phyloP scores from a whole-genome alignment of 2,113 vertebrate species.

The Vulpes lagopus region DNA sequence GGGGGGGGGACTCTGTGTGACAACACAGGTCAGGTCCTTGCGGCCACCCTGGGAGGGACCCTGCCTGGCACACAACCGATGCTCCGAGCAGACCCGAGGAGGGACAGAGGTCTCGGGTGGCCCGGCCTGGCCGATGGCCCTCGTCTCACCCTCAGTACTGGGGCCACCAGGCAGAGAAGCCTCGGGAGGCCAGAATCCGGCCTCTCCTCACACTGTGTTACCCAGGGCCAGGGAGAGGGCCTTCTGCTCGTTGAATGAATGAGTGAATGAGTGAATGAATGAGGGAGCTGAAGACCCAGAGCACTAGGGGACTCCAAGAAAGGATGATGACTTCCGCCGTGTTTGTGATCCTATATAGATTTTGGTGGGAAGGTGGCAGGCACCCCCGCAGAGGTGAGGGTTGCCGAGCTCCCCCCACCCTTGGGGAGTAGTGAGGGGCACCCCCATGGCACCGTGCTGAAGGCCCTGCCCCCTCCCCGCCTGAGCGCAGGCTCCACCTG shows the following conservation, averaged over 20 bases:
- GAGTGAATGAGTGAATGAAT: not conserved
- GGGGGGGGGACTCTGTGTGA: accelerated
- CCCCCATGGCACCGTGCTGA: accelerated
- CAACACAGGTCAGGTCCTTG: no score
- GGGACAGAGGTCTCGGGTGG: accelerated
- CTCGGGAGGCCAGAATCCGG: not conserved
- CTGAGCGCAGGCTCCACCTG: not conserved
- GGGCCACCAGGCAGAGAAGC: not conserved
- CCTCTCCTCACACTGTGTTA: no score
- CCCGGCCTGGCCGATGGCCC: accelerated
- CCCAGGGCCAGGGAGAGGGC: not conserved
- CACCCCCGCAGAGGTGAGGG: not conserved
- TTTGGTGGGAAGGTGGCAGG: accelerated
- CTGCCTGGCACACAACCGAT: not conserved
- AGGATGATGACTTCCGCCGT: not conserved
- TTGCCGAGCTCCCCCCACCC: accelerated
- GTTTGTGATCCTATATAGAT: not conserved
- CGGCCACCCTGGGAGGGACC: no score
- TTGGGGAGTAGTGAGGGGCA: accelerated
- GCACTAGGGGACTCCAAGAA: not conserved
- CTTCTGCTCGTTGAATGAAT: not conserved
- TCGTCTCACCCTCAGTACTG: not conserved
- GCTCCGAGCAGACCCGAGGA: not conserved
- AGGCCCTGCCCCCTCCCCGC: not conserved
- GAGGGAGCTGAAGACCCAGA: not conserved